phyloP scores from a whole-genome alignment of 2,888 invertebrate genomes.

The Crocallis elinguaria region DNA sequence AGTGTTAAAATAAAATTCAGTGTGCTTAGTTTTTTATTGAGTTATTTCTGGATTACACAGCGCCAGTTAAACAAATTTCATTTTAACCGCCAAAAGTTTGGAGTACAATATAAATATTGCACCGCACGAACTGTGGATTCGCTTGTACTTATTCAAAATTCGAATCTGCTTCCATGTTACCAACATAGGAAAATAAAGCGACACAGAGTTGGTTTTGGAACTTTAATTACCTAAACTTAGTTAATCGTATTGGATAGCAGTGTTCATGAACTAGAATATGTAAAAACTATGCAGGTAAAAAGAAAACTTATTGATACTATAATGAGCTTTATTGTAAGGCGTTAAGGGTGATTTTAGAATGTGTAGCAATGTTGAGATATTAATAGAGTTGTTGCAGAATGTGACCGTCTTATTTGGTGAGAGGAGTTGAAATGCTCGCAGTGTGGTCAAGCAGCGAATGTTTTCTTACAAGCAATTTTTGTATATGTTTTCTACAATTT shows the following conservation, averaged over 20 bases:
- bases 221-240: neutral
- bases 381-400: constrained; percentile 72
- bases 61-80: constrained; percentile 73
- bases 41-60: constrained; percentile 69
- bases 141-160: neutral
- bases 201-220: constrained; percentile 2
- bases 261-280: neutral
- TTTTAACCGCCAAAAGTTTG: constrained; percentile 73
- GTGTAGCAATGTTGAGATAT: constrained; percentile 41
- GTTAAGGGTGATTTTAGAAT: neutral
- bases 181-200: neutral
- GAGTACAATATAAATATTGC: constrained; percentile 72
- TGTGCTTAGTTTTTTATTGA: constrained; percentile 20
- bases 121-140: neutral
- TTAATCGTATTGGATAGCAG: too few species aligned
- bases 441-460: constrained; percentile 42
- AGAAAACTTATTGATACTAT: neutral
- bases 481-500: neutral
- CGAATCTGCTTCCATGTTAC: neutral
- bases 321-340: neutral
- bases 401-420: constrained; percentile 76
- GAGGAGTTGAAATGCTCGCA: constrained; percentile 52
- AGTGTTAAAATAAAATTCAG: constrained; percentile 32
- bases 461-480: neutral
- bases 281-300: constrained; percentile 6